Percentiles rank a stretch among this genome's conserved stretches.
phyloP scores from a whole-genome alignment of 1,140 invertebrate genomes.

The Pectinophora gossypiella region DNA sequence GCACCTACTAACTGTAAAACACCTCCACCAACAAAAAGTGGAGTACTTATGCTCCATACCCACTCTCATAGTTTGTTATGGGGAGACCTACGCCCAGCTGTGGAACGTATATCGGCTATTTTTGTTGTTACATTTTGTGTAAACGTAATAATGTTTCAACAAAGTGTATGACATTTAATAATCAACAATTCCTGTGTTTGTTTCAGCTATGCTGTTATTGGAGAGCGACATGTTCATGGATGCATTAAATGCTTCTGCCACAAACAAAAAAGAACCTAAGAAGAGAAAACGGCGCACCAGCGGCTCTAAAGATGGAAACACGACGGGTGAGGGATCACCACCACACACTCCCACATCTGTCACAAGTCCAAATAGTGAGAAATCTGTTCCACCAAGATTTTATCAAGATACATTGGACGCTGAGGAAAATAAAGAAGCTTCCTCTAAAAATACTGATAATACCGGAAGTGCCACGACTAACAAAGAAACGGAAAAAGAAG shows the following conservation, averaged over 20 bases:
- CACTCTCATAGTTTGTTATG: no score
- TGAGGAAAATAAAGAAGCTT: conserved; percentile 72
- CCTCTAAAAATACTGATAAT: conserved; percentile 31
- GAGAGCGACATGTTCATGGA: conserved; percentile 96
- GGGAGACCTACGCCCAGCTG: no score
- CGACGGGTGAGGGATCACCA: conserved; percentile 69
- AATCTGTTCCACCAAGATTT: conserved; percentile 84
- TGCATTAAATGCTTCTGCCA: conserved; percentile 84
- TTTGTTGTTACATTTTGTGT: no score
- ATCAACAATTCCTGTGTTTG: conserved; percentile 20
- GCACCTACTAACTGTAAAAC: no score
- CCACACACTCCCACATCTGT: conserved; percentile 54
- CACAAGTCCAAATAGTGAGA: conserved; percentile 57
- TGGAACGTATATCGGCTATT: no score
- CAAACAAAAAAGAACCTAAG: conserved; percentile 84
- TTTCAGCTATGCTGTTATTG: conserved; percentile 85
- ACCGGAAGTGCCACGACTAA: conserved; percentile 26
- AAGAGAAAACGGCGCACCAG: conserved; percentile 85
- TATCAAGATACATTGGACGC: conserved; percentile 93
- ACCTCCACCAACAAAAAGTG: no score
- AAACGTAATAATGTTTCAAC: no score
- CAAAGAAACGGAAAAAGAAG: conserved; percentile 73
- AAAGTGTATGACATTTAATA: neutral
- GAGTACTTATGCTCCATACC: no score
- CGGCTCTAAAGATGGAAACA: conserved; percentile 77